Conservation (phyloP, 2,888 invertebrate genomes). For the Apoderus coryli region DNA sequence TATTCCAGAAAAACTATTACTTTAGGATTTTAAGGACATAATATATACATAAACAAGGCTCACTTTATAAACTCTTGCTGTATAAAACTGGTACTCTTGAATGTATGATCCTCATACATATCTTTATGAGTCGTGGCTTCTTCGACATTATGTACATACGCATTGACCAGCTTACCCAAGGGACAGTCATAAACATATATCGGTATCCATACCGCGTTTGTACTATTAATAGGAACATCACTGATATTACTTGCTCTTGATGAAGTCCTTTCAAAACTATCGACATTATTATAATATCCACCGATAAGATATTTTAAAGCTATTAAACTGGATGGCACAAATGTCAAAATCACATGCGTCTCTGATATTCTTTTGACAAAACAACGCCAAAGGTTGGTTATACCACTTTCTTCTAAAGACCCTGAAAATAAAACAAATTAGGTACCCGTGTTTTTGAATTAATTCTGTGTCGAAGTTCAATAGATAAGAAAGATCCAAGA, state of each 20-base stretch:
- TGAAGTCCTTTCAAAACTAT: conserved; percentile 23
- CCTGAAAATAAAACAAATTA: no score
- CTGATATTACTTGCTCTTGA: conserved; percentile 28
- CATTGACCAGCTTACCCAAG: conserved; percentile 40
- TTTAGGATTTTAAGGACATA: conserved; percentile 2
- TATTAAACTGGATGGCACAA: conserved; percentile 46
- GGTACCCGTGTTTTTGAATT: no score
- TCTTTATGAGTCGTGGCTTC: conserved; percentile 28
- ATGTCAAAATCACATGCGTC: conserved; percentile 48
- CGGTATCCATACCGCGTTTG: conserved; percentile 31
- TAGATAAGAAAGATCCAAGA: no score
- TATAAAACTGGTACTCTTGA: conserved; percentile 31
- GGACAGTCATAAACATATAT: conserved; percentile 57
- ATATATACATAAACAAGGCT: conserved; percentile 8
- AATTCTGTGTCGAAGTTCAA: no score
- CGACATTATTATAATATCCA: conserved; percentile 21
- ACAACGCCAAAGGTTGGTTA: conserved; percentile 43
- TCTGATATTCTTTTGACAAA: conserved; percentile 47
- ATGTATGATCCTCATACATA: conserved; percentile 39
- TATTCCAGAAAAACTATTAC: conserved; percentile 1
- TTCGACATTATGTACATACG: conserved; percentile 27
- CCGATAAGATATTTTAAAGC: conserved; percentile 29
- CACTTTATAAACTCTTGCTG: conserved; percentile 26
- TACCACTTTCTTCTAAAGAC: no score
- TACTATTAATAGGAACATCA: conserved; percentile 27